Conservation (phyloP, 2,113 vertebrate species). For the Eolophus roseicapilla region DNA sequence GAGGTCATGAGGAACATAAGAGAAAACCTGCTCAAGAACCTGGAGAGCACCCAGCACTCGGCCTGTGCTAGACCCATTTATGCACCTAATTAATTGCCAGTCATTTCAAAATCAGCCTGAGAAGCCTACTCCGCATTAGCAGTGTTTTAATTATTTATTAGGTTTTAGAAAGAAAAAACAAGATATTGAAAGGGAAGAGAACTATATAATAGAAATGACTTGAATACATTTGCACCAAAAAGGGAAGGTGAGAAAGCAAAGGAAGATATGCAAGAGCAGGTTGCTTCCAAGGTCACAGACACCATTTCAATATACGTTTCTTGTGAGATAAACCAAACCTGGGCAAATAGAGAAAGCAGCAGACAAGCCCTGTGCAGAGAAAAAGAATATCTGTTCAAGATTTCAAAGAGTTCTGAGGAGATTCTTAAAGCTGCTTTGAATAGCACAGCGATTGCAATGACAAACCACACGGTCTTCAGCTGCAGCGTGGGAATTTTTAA, state of each 20-base stretch:
- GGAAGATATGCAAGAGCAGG: not conserved
- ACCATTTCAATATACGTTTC: not conserved
- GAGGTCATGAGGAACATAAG: not conserved
- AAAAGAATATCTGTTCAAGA: not conserved
- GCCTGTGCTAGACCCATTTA: not conserved
- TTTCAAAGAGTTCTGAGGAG: not conserved
- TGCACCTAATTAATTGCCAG: not conserved
- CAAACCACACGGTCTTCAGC: not conserved
- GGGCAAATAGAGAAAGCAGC: not conserved
- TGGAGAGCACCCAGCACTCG: not conserved
- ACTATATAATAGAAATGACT: not conserved
- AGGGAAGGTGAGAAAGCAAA: not conserved
- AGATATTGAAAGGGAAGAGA: not conserved
- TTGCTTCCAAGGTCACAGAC: not conserved
- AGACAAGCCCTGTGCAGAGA: not conserved
- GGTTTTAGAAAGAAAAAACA: not conserved
- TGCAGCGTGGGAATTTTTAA: slow-evolving; percentile 16
- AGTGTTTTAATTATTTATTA: not conserved
- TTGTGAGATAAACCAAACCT: not conserved
- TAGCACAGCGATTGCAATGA: not conserved
- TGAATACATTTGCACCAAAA: not conserved
- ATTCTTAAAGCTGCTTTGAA: not conserved
- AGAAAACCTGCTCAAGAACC: not conserved
- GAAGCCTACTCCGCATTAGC: not conserved
- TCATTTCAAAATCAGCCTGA: not conserved